These are phyloP conservation scores for Parotia lawesii DNA, from an alignment of 2,113 vertebrate species.

Conservation along the genomic window DNA sequence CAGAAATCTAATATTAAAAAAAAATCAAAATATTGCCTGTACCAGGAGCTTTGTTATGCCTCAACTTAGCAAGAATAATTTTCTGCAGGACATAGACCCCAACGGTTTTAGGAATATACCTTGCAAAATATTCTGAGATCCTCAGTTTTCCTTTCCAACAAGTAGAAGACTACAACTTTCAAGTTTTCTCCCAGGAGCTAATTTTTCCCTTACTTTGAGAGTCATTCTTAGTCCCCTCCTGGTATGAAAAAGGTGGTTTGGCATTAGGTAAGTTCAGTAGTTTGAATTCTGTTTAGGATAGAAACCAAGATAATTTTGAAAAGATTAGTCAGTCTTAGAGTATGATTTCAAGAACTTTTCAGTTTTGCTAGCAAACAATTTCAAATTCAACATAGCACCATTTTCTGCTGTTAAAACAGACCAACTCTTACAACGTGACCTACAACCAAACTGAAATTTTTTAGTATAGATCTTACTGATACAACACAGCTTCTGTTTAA, in stretches of 20 bases:
- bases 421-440: neutral
- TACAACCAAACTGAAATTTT: neutral
- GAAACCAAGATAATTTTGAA: neutral
- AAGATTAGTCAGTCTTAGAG: neutral
- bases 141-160: neutral
- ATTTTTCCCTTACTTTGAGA: neutral
- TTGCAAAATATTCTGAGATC: neutral
- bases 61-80: neutral
- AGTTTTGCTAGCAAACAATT: neutral
- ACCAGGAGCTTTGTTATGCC: neutral
- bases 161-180: neutral
- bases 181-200: neutral
- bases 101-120: neutral
- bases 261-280: neutral
- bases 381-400: neutral
- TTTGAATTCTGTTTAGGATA: neutral
- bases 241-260: neutral
- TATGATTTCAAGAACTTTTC: neutral
- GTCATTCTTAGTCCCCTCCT: neutral
- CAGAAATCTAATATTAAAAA: neutral
- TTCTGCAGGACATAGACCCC: neutral
- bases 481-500: neutral
- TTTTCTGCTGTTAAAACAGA: neutral
- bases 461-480: neutral
- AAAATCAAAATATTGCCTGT: neutral